Evolutionary conservation across 2,888 invertebrate genomes (phyloP), one percentile per base, ranked within the genome.

Genomic region (Calameuta filiformis): DNA sequence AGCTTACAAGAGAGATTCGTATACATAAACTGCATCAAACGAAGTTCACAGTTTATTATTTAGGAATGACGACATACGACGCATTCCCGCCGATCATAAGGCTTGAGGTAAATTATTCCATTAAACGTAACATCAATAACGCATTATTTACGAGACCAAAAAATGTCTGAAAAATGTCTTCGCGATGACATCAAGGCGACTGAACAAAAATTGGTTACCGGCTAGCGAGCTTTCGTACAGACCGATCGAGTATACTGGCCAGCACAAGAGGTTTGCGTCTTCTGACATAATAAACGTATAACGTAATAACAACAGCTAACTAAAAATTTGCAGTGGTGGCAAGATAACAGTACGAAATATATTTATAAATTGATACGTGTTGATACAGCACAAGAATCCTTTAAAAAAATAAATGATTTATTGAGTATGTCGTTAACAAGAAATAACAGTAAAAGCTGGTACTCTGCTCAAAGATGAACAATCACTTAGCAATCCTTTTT

Each of bases 1-100:
- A 79, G 81, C 81, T 83, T 85, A 85, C 80, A 79, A 84, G 86
- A 71, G 75, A 79, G 77, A 71, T 84, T 69, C 80, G 81, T 82
- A 84, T 83, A 82, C 84, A 85, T 83, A 85, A 83, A 84, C 83
- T 81, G 84, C 84, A 85, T 87, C 85, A 86, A 87, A 85, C 81
- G 82, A 81, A 84, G 84, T 86, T 85, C 83, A 83, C 84, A 85
- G 84, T 87, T 85, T 87, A 84, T 86, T 87, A 84, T 88, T 87
- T 84, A 87, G 85, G 80, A 84, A 90, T 89, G 89, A 89, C 85
- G 85, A 85, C 84, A 78, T 87, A 89, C 80, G 85, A 83, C 81
- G 80, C 81, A 73, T 86, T 86, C 81, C 88, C 89, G 77, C 87
- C 89, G 81, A 90, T 90, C 84, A 87, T 90, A 84, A 86, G 80